Evolutionary conservation across 1,140 invertebrate species (phyloP).

Genomic region (Polypedilum vanderplanki): DNA sequence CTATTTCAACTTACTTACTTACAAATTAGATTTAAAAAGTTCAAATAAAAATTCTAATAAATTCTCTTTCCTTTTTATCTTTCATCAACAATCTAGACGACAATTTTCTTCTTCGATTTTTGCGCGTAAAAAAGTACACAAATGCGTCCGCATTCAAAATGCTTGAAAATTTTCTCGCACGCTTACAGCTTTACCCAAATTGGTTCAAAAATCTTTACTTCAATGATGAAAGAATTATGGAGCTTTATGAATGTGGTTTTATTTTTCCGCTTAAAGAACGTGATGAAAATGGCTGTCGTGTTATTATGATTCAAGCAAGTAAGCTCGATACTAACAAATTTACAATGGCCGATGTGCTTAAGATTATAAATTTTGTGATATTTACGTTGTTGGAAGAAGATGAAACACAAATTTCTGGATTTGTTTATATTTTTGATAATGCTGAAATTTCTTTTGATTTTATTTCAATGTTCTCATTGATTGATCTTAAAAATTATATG

Average conservation of each 20-base stretch:
- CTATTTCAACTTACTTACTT: no score
- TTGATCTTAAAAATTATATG: neutral
- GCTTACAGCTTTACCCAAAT: slow-evolving; percentile 63
- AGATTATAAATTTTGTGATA: slow-evolving; percentile 51
- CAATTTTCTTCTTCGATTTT: slow-evolving; percentile 66
- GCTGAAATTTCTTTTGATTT: neutral
- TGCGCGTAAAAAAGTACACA: slow-evolving; percentile 72
- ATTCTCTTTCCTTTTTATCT: neutral
- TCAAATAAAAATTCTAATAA: no score
- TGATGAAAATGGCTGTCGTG: neutral
- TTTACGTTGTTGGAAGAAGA: slow-evolving; percentile 58
- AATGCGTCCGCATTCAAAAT: slow-evolving; percentile 71
- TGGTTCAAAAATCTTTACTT: slow-evolving; percentile 70
- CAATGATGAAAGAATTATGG: slow-evolving; percentile 56
- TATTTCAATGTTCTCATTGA: neutral
- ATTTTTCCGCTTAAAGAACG: slow-evolving; percentile 53
- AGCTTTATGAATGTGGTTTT: slow-evolving; percentile 64
- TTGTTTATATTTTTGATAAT: slow-evolving; percentile 45
- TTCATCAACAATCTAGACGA: slow-evolving; percentile 46
- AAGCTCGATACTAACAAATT: slow-evolving; percentile 52
- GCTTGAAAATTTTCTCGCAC: slow-evolving; percentile 68
- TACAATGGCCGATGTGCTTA: slow-evolving; percentile 52
- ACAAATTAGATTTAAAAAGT: no score
- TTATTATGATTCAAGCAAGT: neutral
- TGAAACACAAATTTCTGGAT: slow-evolving; percentile 54